Percentiles rank a stretch among this genome's conserved stretches.
Conservation (phyloP, 2,797 vertebrate species). For the Channallabes apus region DNA sequence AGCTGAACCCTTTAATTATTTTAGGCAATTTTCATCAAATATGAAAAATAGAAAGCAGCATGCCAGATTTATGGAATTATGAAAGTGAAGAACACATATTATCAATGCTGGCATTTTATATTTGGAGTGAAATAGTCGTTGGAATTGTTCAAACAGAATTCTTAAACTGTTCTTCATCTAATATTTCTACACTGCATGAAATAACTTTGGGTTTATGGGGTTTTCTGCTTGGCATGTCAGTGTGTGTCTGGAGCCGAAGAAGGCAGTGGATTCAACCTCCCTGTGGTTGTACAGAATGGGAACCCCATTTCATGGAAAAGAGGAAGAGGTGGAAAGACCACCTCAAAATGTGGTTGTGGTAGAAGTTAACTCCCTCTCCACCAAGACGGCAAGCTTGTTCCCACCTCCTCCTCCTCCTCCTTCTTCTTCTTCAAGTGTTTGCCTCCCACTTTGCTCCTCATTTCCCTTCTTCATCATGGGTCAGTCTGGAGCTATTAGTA, state of each 20-base stretch:
- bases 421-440: slow-evolving; percentile 4
- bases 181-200: not conserved
- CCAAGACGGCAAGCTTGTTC: slow-evolving; percentile 35
- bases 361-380: slow-evolving; percentile 38
- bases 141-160: not conserved
- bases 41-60: too few species aligned
- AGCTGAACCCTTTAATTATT: not conserved
- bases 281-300: slow-evolving; percentile 32
- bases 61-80: not conserved
- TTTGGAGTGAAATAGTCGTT: not conserved
- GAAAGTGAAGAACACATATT: not conserved
- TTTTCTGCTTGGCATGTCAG: slow-evolving; percentile 5
- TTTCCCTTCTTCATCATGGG: slow-evolving; percentile 39
- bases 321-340: slow-evolving; percentile 54
- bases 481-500: slow-evolving; percentile 60
- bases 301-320: slow-evolving; percentile 47
- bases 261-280: slow-evolving; percentile 26
- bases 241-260: slow-evolving; percentile 23
- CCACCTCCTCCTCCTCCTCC: slow-evolving; percentile 22
- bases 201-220: not conserved
- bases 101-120: not conserved
- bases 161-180: slow-evolving; percentile 1
- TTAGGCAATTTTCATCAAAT: not conserved
- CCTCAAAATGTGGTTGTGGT: slow-evolving; percentile 53
- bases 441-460: slow-evolving; percentile 20